Evolutionary conservation across 2,888 invertebrate genomes (phyloP).

Genomic region (Cremastinae sp.): DNA sequence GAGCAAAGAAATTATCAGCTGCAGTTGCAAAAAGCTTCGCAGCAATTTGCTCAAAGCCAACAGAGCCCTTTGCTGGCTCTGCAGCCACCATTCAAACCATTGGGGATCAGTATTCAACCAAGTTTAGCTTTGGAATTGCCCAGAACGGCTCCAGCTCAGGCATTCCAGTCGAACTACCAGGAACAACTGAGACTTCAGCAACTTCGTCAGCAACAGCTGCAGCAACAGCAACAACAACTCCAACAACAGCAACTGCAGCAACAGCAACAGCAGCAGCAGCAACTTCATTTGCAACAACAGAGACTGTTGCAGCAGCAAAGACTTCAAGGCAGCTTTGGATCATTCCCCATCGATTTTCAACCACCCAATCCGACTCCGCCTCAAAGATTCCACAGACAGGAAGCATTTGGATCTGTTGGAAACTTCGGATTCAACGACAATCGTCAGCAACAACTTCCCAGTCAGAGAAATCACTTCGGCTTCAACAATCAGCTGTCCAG

Average conservation of each 20-base stretch:
- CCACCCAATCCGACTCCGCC: constrained; percentile 77
- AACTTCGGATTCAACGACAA: constrained; percentile 84
- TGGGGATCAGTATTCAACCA: constrained; percentile 73
- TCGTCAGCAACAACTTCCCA: constrained; percentile 58
- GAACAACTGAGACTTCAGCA: constrained; percentile 68
- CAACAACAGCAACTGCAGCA: constrained; percentile 67
- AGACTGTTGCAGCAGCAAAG: constrained; percentile 74
- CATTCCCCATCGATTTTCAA: constrained; percentile 71
- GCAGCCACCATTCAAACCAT: constrained; percentile 67
- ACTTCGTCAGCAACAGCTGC: constrained; percentile 76
- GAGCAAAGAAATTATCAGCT: constrained; percentile 63
- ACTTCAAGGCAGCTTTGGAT: constrained; percentile 72
- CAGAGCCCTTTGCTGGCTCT: constrained; percentile 66
- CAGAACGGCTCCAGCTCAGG: constrained; percentile 64
- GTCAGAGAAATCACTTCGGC: constrained; percentile 66
- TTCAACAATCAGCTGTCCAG: constrained; percentile 68
- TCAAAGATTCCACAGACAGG: constrained; percentile 77
- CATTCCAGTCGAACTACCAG: constrained; percentile 70
- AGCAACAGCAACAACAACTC: constrained; percentile 66
- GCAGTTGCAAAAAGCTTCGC: constrained; percentile 64
- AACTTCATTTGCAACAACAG: constrained; percentile 77
- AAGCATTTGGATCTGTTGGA: constrained; percentile 79
- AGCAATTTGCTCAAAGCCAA: constrained; percentile 64
- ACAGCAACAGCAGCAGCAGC: constrained; percentile 66
- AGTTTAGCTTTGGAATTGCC: constrained; percentile 76